Evolutionary conservation across 2,113 vertebrate species (phyloP), one percentile per base, ranked within the genome.

Genomic region (Clarias gariepinus): DNA sequence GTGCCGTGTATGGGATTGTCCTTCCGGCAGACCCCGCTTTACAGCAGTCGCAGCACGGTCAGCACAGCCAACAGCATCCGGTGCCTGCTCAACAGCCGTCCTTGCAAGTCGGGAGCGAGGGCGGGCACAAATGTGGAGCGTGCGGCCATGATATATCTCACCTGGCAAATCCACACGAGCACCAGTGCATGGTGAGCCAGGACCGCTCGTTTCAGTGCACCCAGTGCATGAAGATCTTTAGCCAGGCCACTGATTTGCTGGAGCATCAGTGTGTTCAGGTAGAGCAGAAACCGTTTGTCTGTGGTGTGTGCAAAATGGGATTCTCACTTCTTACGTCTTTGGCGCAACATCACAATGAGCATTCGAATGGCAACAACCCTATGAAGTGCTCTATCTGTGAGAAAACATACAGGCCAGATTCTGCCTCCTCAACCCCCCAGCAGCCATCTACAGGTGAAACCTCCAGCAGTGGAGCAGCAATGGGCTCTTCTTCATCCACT

Each of bases 341-440:
- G 93, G 98, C 97, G 0, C 97, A 98, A 89, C 97, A 99, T 90
- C 98, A 99, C 93, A 98, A 96, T 0, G 96, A 97, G 0, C 97
- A 98, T 90, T 96, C 94, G 0, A 94, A 92, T 9, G 95, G 96
- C 23, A 97, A 95, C 1, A 94, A 96, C 10, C 94, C 96, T 0
- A 96, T 98, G 93, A 99, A 99, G 88, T 99, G 98, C 87, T 98
- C 97, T 84, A 98, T 99, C 92, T 99, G 98, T 0, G 98, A 99
- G 91, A 98, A 99, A 90, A 98, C 97, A 6, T 99, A 98, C 91
- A 96, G 98, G 85, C 93, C 97, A 0, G 94, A 94, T 6, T 97
- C 96, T 36, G 86, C 95, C 0, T 84, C 93, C 1, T 90, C 94
- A 90, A 95, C 94, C 87, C 95, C 95, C 16, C 95, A 95, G 89